Evolutionary conservation across 92 coral and sea anemone genomes (phyloP), one percentile per base, ranked within the genome.

Genomic region (Pocillopora grandis): DNA sequence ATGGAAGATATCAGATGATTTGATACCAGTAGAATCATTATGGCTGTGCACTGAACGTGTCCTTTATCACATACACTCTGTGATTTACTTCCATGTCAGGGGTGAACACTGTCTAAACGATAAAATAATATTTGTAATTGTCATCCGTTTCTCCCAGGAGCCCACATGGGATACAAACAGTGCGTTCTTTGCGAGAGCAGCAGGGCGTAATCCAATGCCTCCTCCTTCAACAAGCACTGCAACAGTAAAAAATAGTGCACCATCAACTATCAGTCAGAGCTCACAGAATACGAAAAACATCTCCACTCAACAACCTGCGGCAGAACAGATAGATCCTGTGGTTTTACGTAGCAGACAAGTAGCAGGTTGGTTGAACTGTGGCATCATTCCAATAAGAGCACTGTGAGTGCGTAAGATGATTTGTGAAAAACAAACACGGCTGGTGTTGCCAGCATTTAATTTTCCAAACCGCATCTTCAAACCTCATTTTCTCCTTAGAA

Each of bases 161-260:
- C 98, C 98, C 31, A 91, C 87, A 68, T 96, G 99, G 99, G 99
- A 96, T 81, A 93, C 92, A 27, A 92, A 98, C 27, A 96, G 99
- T 87, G 99, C 99, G 48, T 96, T 96, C 91, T 94, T 96, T 61
- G 92, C 94, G 13, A 88, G 94, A 52, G 99, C 99, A 4, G 98
- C 99, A 42, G 98, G 98, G 17, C 93, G 95, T 49, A 88, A 84
- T 33, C 92, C 93, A 58, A 64, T 90, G 16, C 9, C 90, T 2
- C 59, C 74, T 75, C 74, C 82, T 36, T 33, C 81, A 21, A 79
- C 90, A 36, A 74, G 18, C 42, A 74, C 88, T 36, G 48, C 87
- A 57, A 74, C 77, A 11, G 84, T 87, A 61, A 78, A 90, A 78
- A 66, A 65, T 77, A 83, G 86, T 68, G 58, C 88, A 9, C 84